Base-by-base conservation (phyloP, 2,113 vertebrate species). In the Lasiurus cinereus region DNA sequence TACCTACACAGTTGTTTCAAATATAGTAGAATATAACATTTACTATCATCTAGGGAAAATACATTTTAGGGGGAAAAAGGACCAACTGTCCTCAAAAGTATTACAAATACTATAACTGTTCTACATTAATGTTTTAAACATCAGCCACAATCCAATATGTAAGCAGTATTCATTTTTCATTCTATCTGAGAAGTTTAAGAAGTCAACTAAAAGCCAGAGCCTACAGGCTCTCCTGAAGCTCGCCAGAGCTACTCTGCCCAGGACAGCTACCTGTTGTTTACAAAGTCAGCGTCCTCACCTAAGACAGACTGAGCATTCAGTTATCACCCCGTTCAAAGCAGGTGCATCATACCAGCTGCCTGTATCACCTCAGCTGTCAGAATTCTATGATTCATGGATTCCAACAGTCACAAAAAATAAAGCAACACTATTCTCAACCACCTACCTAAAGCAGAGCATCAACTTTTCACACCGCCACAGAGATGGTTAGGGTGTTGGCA, bases 331-430 rank as follows among this genome's bases (percentile, higher is more conserved):
- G 80, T 12, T 79, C 19, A 52, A 72, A 72, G n/a, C 54, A 80
- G 48, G 39, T 54, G 19, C 5, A 66, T 22, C 24, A 56, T 1
- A 15, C 46, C n/a, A 56, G 73, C 14, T 39, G 56, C 59, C 50
- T 43, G 18, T 5, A 70, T 19, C 24, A 56, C 2, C 13, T 39
- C n/a, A 64, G 73, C 14, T 46, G 56, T 36, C 16, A 18, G 50
- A 92, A 52, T 24, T 27, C 21, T 73, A 33, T 21, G 86, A 94
- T 88, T 93, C 87, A 88, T 3, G 21, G 79, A 56, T 84, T 84
- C 82, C 83, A 90, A 52, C 31, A 66, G 78, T 18, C 52, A 46
- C 29, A 70, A 62, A 83, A 94, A 91, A 56, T 64, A 86, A 83
- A 90, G 85, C 39, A n/a, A 9, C 36, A 27, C 50, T 33, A 92